Base-by-base conservation (phyloP, 2,888 invertebrate genomes). In the Ectemnius continuus region DNA sequence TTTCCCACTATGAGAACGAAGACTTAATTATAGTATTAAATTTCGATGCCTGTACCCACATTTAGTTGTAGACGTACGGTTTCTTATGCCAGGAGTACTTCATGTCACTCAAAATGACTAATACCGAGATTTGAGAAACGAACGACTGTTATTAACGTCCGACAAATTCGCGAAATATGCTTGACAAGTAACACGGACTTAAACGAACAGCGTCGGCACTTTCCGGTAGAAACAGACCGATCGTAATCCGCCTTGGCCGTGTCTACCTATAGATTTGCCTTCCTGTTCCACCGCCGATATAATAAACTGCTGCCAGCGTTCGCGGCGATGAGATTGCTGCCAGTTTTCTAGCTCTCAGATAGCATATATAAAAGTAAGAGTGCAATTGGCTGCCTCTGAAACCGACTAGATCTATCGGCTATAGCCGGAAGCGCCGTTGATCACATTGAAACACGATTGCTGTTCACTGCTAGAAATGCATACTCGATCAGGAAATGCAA, bases 381-480 rank as follows among this genome's bases (percentile, higher is more conserved):
- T 16, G 52, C 52, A 59, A 68, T 63, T 62, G 68, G 0, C 60
- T 61, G 65, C 70, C 57, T 58, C 13, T 26, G 48, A 52, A 65
- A 70, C 36, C 0, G 36, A 11, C 36, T 11, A 36, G 36, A 11
- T 36, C 58, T 16, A 16, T 0, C 45, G 46, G 48, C 65, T 60
- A 57, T 59, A 67, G 67, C 48, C 62, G 47, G 64, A 76, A 66
- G 48, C 57, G 62, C 59, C 64, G 56, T 65, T 70, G 73, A 79
- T 81, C 68, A 69, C 67, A 79, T 81, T 76, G 79, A 81, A 81
- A 79, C 72, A 70, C 62, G 76, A 79, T 81, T 79, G 70, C 70
- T 76, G 74, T 78, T 81, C 76, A 81, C 76, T 81, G 76, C 68
- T 63, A 63, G 71, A 73, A 81, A 78, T 78, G 80, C 67, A 72